Base-by-base conservation (phyloP, 1,140 invertebrate genomes). In the Drosophila persimilis region DNA sequence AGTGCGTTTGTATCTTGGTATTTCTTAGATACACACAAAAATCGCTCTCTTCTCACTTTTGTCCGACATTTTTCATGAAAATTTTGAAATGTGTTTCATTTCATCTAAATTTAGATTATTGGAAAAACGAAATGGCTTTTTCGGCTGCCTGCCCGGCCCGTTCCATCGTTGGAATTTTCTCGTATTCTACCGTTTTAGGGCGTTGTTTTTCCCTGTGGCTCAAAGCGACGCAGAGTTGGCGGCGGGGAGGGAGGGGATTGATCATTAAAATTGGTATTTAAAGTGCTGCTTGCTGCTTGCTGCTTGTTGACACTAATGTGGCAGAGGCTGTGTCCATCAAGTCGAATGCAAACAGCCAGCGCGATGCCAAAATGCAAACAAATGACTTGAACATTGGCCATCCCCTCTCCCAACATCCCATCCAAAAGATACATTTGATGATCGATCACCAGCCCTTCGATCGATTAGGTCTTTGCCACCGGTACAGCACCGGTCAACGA, bases 61-160 rank as follows among this genome's bases (percentile, higher is more conserved):
- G 78, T 64, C 80, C 77, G 81, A 78, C 83, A 78, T 80, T 73
- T 84, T 78, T 88, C 83, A 86, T 88, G 83, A 88, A 89, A 88
- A 83, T 79, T 85, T 79, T 88, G 79, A 88, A 88, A 88, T 88
- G 83, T 88, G 83, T 88, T 88, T 88, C 84, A 89, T 88, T 88
- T 88, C 77, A 80, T 86, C 81, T 85, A 88, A 88, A 67, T 79
- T 88, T 88, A 88, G 83, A 79, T 73, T 77, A 88, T 88, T 88
- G 83, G 83, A 88, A 86, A 39, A 39, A 39, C 35, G 35, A 39
- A 89, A 88, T 77, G 75, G 66, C 35, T 76, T 65, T 80, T 70
- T 65, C 43, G 64, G 48, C 54, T 66, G 55, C 56, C 17, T 66
- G 41, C 62, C 17, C 24, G 55, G 17, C 17, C 17, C 29, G 20